These are phyloP conservation scores for Cossypha polioptera DNA, from an alignment of 2,797 vertebrate species.

Conservation along the genomic window DNA sequence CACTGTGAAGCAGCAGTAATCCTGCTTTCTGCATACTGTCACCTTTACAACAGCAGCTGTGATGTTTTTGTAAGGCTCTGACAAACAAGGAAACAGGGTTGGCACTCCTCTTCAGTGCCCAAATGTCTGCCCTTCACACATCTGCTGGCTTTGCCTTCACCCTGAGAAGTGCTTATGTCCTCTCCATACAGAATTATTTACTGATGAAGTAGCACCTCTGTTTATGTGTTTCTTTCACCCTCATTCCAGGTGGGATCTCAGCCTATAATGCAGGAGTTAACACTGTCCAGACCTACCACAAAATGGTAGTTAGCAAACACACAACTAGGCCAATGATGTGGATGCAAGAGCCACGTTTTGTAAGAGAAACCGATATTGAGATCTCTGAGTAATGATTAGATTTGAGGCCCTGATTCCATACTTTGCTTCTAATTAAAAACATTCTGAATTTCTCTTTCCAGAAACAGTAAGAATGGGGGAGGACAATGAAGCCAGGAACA, in stretches of 20 bases:
- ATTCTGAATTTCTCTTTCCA: neutral
- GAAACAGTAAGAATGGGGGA: neutral
- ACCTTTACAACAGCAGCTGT: neutral
- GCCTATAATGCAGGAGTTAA: neutral
- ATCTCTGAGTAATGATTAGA: neutral
- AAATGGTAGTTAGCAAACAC: neutral
- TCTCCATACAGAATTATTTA: neutral
- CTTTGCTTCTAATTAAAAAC: neutral
- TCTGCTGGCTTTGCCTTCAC: rapidly evolving
- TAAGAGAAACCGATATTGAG: neutral
- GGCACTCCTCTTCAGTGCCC: neutral
- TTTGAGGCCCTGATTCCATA: neutral
- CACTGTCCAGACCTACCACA: neutral
- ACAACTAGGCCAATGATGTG: slow-evolving; percentile 7
- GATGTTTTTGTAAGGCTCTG: neutral
- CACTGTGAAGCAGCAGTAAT: neutral
- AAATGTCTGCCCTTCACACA: rapidly evolving
- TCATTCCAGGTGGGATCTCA: neutral
- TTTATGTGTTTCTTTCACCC: neutral
- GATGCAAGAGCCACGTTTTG: neutral
- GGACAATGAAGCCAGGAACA: neutral
- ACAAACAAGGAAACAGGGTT: neutral
- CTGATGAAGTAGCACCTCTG: neutral
- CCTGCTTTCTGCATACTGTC: neutral
- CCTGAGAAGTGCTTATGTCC: neutral